These are phyloP conservation scores for Herminia tarsipennalis DNA, from an alignment of 2,888 invertebrate species.

Conservation along the genomic window DNA sequence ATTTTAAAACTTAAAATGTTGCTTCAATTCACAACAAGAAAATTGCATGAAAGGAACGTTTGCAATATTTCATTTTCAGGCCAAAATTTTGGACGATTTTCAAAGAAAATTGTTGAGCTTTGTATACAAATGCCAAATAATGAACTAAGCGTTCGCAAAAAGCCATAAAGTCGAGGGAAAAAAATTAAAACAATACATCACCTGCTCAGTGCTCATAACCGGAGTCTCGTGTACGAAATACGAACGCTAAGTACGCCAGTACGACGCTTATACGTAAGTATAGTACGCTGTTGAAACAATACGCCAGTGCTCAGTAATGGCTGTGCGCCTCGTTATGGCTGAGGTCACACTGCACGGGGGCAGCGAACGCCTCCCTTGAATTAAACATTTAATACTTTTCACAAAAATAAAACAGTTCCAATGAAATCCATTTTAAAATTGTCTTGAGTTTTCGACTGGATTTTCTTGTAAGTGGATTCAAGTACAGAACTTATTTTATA, in stretches of 20 bases:
- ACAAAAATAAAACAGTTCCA: neutral
- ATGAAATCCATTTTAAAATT: conserved; percentile 2
- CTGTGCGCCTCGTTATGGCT: conserved; percentile 34
- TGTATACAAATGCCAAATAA: conserved; percentile 2
- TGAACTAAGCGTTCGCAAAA: conserved; percentile 6
- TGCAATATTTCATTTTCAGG: neutral
- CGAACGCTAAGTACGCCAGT: conserved; percentile 22
- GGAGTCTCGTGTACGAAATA: conserved; percentile 25
- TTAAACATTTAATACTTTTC: conserved; percentile 42
- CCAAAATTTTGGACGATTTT: neutral
- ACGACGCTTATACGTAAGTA: conserved; percentile 14
- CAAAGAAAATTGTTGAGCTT: neutral
- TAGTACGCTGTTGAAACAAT: conserved; percentile 36
- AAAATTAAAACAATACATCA: conserved; percentile 16
- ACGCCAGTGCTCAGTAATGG: conserved; percentile 37
- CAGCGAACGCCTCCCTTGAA: conserved; percentile 21
- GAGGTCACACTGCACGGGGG: conserved; percentile 11
- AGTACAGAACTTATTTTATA: too few relatives aligned
- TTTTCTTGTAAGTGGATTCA: neutral
- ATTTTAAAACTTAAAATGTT: too few relatives aligned
- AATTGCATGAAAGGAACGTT: too few relatives aligned
- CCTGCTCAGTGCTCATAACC: conserved; percentile 13
- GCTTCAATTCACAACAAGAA: too few relatives aligned
- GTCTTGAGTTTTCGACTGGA: neutral
- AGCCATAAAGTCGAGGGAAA: conserved; percentile 9